These are phyloP conservation scores for Leptinotarsa juncta DNA, from an alignment of 2,888 invertebrate species.

Conservation along the genomic window DNA sequence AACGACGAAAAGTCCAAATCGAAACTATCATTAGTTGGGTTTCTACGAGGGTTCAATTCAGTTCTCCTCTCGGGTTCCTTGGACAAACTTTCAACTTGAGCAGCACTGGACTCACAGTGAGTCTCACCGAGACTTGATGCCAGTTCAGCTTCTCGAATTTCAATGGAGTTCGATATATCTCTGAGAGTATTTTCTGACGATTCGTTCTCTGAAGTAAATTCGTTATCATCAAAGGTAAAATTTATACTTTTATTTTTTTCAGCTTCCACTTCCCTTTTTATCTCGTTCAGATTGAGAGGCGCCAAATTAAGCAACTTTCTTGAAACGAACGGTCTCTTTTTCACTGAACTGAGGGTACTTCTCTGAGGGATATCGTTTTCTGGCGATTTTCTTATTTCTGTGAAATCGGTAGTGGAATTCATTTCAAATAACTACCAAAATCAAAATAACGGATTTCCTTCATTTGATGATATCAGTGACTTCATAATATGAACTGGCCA, in stretches of 20 bases:
- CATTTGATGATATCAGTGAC: not conserved
- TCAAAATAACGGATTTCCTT: conserved; percentile 10
- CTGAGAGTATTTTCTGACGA: not conserved
- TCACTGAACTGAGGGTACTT: conserved; percentile 32
- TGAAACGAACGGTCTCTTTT: conserved; percentile 24
- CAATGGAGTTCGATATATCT: conserved; percentile 5
- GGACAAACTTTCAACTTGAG: not conserved
- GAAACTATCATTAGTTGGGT: conserved; percentile 48
- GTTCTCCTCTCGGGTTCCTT: conserved; percentile 30
- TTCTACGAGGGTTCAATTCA: conserved; percentile 31
- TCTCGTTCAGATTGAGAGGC: conserved; percentile 38
- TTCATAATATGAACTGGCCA: no score
- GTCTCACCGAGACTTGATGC: no score
- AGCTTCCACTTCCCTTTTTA: conserved; percentile 40
- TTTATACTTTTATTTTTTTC: conserved; percentile 2
- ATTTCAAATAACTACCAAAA: conserved; percentile 18
- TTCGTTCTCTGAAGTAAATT: not conserved
- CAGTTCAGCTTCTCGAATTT: not conserved
- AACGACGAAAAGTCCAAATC: conserved; percentile 46
- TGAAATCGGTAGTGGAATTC: conserved; percentile 36
- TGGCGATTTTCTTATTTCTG: conserved; percentile 30
- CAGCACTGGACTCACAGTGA: no score
- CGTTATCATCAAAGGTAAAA: not conserved
- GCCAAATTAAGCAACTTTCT: conserved; percentile 31
- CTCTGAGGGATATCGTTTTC: conserved; percentile 21